Percentiles rank a stretch among this genome's conserved stretches.
Evolutionary conservation across 2,797 vertebrate species (phyloP).

Genomic region (Characodon lateralis): DNA sequence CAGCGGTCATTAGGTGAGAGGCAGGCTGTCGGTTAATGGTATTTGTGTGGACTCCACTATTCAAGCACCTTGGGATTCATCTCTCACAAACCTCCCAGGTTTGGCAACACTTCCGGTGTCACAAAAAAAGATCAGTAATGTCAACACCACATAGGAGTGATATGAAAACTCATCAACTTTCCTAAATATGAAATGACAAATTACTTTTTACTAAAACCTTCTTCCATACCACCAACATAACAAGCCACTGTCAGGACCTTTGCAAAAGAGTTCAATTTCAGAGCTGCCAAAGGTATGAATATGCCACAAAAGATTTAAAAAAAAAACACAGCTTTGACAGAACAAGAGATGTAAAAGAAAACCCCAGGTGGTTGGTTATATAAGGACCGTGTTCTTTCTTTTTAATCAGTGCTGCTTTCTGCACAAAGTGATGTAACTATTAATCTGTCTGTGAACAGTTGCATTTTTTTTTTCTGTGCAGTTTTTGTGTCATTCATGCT

Average conservation of each 20-base stretch:
- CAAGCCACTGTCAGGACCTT: background rate
- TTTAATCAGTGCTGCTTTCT: background rate
- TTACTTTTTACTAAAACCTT: too few relatives aligned
- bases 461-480: background rate
- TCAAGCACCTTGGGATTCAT: background rate
- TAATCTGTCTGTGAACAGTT: background rate
- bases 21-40: background rate
- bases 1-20: too few relatives aligned
- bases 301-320: background rate
- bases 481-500: constrained; percentile 4
- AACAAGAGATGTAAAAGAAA: constrained; percentile 8
- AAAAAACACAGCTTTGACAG: constrained; percentile 1
- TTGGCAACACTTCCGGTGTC: background rate
- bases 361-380: constrained; percentile 4
- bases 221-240: background rate
- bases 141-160: background rate
- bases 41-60: background rate
- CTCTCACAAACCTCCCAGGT: background rate
- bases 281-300: constrained; percentile 8
- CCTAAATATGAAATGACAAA: background rate
- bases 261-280: background rate
- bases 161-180: background rate
- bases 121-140: background rate
- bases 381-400: background rate
- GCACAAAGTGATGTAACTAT: background rate